Conservation (phyloP, 2,797 vertebrate species). For the Lacerta viridis region DNA sequence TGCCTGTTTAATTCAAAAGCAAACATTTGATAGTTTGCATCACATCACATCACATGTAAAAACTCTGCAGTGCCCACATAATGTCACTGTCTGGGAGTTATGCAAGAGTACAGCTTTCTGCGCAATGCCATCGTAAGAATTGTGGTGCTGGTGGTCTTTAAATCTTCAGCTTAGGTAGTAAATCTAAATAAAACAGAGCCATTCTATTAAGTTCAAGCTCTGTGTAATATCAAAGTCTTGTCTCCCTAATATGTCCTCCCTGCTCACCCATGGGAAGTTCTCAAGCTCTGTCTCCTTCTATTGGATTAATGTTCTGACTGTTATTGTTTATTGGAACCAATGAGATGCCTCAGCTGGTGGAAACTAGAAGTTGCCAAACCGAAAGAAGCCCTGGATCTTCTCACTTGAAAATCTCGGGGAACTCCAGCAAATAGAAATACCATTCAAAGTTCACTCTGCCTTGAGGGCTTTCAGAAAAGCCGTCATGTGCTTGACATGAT, state of each 20-base stretch:
- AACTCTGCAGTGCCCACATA: not conserved
- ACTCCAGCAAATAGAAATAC: not conserved
- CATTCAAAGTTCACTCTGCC: not conserved
- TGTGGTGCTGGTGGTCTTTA: conserved; percentile 13
- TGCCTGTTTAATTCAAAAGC: not conserved
- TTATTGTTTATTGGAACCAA: not conserved
- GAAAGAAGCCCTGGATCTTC: conserved; percentile 33
- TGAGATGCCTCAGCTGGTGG: not conserved
- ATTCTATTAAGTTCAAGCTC: conserved; percentile 47
- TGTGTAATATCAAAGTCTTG: conserved; percentile 51
- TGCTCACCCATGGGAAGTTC: conserved; percentile 17
- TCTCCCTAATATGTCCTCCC: conserved; percentile 38
- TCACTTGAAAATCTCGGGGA: not conserved
- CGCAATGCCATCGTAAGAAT: not conserved
- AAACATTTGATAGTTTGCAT: not conserved
- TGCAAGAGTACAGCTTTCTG: not conserved
- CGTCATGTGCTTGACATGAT: fast-evolving
- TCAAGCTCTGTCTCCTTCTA: conserved; percentile 39
- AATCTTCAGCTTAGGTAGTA: not conserved
- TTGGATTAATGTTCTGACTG: conserved; percentile 6
- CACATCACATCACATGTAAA: not conserved
- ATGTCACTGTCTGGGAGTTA: not conserved
- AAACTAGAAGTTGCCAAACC: conserved; percentile 3
- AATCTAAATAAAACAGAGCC: conserved; percentile 29
- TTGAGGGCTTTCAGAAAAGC: conserved; percentile 15